phyloP scores from a whole-genome alignment of 2,888 invertebrate species.

The Parapristionchus giblindavisi region DNA sequence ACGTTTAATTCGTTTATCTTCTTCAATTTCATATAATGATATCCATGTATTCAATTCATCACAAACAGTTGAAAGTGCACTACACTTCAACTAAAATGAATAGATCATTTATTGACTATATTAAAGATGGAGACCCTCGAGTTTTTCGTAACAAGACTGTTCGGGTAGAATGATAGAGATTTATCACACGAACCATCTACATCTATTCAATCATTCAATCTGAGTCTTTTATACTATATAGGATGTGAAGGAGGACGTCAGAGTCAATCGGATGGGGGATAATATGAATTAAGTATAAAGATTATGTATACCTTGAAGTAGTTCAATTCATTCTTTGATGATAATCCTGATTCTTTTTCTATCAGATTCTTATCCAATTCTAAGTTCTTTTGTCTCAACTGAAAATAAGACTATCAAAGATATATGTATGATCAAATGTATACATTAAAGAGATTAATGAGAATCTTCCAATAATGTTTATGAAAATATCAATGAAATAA shows the following conservation, averaged over 20 bases:
- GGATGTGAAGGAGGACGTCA: too few relatives aligned
- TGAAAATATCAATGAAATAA: too few relatives aligned
- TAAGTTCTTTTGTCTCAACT: slow-evolving; percentile 22
- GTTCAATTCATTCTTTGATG: slow-evolving; percentile 3
- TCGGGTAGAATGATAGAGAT: too few relatives aligned
- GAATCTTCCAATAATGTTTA: neutral
- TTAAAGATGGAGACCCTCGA: too few relatives aligned
- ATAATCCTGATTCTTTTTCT: slow-evolving; percentile 4
- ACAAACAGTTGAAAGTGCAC: slow-evolving; percentile 28
- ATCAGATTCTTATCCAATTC: slow-evolving; percentile 20
- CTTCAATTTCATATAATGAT: slow-evolving; percentile 22
- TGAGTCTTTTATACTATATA: too few relatives aligned
- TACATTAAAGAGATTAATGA: too few relatives aligned
- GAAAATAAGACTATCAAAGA: too few relatives aligned
- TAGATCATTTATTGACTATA: too few relatives aligned
- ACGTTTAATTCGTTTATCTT: slow-evolving; percentile 26
- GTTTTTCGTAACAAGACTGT: too few relatives aligned
- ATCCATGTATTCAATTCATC: slow-evolving; percentile 35
- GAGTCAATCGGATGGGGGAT: neutral
- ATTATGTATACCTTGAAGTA: slow-evolving; percentile 7
- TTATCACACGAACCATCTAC: too few relatives aligned
- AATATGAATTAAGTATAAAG: neutral
- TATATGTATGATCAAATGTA: too few relatives aligned
- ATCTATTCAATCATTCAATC: too few relatives aligned
- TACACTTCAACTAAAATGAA: slow-evolving; percentile 31